A percentile compares a stretch with the other conserved stretches of the same genome.
Conservation (phyloP, 2,113 vertebrate genomes). For the Tyrannus savana region DNA sequence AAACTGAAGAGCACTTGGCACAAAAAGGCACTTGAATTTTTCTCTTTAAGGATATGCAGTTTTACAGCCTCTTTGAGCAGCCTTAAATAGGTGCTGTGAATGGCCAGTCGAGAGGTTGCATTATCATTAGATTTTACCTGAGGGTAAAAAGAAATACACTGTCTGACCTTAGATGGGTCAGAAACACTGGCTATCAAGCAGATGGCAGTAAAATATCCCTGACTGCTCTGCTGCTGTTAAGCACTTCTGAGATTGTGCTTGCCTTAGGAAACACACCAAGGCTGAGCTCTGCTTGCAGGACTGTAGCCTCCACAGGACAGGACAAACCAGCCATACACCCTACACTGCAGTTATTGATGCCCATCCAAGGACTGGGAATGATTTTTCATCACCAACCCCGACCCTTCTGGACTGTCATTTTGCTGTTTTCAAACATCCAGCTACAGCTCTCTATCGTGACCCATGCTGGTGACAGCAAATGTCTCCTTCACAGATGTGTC, state of each 20-base stretch:
- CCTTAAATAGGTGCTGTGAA: conserved; percentile 15
- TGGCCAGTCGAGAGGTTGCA: neutral
- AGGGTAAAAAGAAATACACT: neutral
- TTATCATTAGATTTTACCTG: neutral
- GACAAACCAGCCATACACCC: neutral
- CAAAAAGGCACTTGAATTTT: neutral
- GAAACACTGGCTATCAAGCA: neutral
- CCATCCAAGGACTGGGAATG: neutral
- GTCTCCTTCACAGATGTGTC: neutral
- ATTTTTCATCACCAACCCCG: neutral
- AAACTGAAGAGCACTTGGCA: neutral
- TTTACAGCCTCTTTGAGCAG: neutral
- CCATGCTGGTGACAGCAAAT: neutral
- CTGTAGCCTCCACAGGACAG: neutral
- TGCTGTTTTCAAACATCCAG: neutral
- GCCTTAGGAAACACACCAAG: neutral
- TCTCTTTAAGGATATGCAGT: neutral
- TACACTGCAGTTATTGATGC: rapidly evolving
- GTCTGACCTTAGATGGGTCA: neutral
- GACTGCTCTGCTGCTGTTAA: neutral
- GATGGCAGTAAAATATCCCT: neutral
- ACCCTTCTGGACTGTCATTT: neutral
- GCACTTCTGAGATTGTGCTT: neutral
- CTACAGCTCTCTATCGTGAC: rapidly evolving
- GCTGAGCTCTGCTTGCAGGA: neutral